phyloP scores from a whole-genome alignment of 2,797 vertebrate species.

The Microctenopoma steveboyesi region DNA sequence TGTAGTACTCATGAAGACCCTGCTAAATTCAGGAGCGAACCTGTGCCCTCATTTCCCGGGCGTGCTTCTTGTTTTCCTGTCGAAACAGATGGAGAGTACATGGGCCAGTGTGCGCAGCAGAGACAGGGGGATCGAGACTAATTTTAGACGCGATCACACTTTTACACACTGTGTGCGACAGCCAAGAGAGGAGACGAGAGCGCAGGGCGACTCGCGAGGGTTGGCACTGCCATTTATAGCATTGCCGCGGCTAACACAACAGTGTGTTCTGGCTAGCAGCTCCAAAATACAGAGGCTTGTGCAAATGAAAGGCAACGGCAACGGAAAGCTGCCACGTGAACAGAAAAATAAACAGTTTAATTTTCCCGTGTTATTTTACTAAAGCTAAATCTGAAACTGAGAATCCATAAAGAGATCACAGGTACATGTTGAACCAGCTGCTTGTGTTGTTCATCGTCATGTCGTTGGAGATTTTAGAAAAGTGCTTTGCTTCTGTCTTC shows the following conservation, averaged over 20 bases:
- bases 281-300: constrained; percentile 6
- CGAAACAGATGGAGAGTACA: constrained; percentile 80
- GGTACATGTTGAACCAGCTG: not conserved
- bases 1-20: constrained; percentile 15
- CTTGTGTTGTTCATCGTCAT: not conserved
- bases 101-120: constrained; percentile 68
- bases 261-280: constrained; percentile 23
- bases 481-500: too few species aligned
- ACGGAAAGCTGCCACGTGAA: too few species aligned
- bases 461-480: too few species aligned
- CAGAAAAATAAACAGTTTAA: too few species aligned
- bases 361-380: too few species aligned
- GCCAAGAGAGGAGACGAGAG: constrained; percentile 66
- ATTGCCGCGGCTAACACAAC: constrained; percentile 42
- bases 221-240: constrained; percentile 71
- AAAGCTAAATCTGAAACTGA: too few species aligned
- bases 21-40: constrained; percentile 16
- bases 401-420: not conserved
- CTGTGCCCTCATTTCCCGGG: constrained; percentile 32
- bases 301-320: not conserved
- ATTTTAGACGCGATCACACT: constrained; percentile 78
- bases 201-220: constrained; percentile 25
- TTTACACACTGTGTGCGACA: constrained; percentile 77
- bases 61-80: constrained; percentile 63
- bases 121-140: constrained; percentile 62